Evolutionary conservation across 2,888 invertebrate species (phyloP).

Genomic region (Nephrotoma flavescens): DNA sequence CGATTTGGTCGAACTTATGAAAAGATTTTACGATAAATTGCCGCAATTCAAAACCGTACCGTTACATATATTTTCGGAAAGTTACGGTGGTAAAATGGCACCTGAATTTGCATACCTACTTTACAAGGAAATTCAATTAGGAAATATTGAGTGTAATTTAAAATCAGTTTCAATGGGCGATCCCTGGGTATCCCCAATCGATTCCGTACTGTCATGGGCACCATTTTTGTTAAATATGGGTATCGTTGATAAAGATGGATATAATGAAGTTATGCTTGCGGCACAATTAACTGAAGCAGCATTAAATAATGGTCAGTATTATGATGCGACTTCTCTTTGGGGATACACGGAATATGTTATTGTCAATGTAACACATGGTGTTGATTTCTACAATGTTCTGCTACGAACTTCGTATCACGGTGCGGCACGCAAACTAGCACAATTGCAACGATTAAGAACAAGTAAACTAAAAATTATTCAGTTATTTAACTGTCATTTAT

Average conservation of each 20-base stretch:
- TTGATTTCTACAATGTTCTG: slow-evolving; percentile 74
- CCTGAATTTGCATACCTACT: slow-evolving; percentile 55
- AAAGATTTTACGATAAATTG: slow-evolving; percentile 47
- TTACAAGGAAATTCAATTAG: slow-evolving; percentile 44
- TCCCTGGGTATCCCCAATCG: slow-evolving; percentile 80
- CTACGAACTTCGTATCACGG: slow-evolving; percentile 22
- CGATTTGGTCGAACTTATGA: slow-evolving; percentile 61
- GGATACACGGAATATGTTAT: slow-evolving; percentile 46
- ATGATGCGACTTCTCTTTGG: slow-evolving; percentile 49
- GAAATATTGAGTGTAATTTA: slow-evolving; percentile 50
- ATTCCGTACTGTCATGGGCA: slow-evolving; percentile 72
- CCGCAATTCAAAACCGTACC: slow-evolving; percentile 58
- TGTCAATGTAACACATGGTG: slow-evolving; percentile 40
- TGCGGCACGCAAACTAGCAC: background rate
- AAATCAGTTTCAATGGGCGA: slow-evolving; percentile 73
- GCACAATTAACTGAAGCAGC: slow-evolving; percentile 41
- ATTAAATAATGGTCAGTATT: slow-evolving; percentile 42
- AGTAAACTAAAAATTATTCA: background rate
- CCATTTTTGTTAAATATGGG: slow-evolving; percentile 58
- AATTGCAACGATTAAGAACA: background rate
- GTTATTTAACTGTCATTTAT: background rate
- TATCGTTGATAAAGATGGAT: slow-evolving; percentile 52
- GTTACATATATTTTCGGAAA: slow-evolving; percentile 76
- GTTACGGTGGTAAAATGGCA: slow-evolving; percentile 89
- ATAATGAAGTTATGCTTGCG: slow-evolving; percentile 38